Percentiles rank a stretch among this genome's conserved stretches.
Evolutionary conservation across 2,113 vertebrate species (phyloP).

Genomic region (Xiphophorus hellerii): DNA sequence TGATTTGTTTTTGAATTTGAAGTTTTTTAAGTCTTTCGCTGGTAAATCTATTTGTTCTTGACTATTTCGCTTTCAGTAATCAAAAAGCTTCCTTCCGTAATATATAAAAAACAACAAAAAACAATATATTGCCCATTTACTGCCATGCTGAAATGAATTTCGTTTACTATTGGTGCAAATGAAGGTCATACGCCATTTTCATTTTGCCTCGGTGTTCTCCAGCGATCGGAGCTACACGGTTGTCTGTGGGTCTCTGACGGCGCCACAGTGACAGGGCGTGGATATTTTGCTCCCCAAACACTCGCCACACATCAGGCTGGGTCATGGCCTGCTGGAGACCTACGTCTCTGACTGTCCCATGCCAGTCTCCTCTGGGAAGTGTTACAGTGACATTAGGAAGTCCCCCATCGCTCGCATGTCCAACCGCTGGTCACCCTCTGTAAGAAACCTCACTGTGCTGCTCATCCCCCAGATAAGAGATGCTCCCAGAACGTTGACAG

Average conservation of each 20-base stretch:
- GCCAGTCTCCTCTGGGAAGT: conserved; percentile 56
- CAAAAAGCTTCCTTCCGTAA: conserved; percentile 11
- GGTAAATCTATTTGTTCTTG: neutral
- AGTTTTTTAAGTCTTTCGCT: neutral
- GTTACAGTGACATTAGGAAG: conserved; percentile 55
- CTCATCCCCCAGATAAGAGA: conserved; percentile 25
- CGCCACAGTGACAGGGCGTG: conserved; percentile 54
- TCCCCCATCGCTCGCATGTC: conserved; percentile 42
- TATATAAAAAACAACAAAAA: neutral
- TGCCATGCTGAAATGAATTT: conserved; percentile 46
- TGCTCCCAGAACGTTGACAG: conserved; percentile 2
- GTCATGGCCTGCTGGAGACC: conserved; percentile 62
- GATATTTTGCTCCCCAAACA: conserved; percentile 61
- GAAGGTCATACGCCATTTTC: neutral
- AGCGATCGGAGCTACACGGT: conserved; percentile 15
- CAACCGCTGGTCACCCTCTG: conserved; percentile 15
- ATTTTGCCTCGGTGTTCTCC: conserved; percentile 10
- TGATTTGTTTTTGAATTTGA: neutral
- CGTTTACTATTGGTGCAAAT: conserved; percentile 24
- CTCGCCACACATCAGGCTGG: conserved; percentile 64
- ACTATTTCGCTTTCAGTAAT: conserved; percentile 14
- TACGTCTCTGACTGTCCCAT: conserved; percentile 54
- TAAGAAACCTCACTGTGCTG: neutral
- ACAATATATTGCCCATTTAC: conserved; percentile 26
- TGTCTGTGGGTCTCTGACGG: conserved; percentile 22